phyloP scores from a whole-genome alignment of 2,113 vertebrate genomes.

The Dasyurus viverrinus region DNA sequence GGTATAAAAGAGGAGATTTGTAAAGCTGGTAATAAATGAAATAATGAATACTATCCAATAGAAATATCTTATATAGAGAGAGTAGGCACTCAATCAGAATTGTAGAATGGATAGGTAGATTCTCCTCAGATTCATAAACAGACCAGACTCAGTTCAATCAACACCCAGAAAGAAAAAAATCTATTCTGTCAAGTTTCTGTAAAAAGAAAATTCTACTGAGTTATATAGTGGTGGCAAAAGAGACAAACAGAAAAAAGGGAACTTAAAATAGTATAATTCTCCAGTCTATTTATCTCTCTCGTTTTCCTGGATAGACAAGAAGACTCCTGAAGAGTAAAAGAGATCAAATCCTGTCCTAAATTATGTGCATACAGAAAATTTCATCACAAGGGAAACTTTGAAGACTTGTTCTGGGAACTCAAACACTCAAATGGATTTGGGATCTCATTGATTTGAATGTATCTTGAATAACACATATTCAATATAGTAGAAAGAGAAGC shows the following conservation, averaged over 20 bases:
- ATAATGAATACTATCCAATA: neutral
- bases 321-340: neutral
- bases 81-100: neutral
- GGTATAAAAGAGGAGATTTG: neutral
- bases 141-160: neutral
- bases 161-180: neutral
- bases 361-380: accelerated
- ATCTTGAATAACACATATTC: neutral
- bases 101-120: neutral
- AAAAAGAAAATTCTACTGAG: neutral
- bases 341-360: accelerated
- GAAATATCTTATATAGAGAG: neutral
- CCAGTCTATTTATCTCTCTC: neutral
- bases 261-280: no score
- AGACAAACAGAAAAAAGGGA: neutral
- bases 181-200: neutral
- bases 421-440: neutral
- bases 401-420: neutral
- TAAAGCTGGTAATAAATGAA: no score
- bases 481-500: accelerated
- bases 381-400: neutral
- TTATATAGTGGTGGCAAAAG: neutral
- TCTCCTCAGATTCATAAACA: neutral
- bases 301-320: accelerated
- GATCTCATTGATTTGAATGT: neutral